phyloP scores from a whole-genome alignment of 2,113 vertebrate species.

The Hylia prasina region DNA sequence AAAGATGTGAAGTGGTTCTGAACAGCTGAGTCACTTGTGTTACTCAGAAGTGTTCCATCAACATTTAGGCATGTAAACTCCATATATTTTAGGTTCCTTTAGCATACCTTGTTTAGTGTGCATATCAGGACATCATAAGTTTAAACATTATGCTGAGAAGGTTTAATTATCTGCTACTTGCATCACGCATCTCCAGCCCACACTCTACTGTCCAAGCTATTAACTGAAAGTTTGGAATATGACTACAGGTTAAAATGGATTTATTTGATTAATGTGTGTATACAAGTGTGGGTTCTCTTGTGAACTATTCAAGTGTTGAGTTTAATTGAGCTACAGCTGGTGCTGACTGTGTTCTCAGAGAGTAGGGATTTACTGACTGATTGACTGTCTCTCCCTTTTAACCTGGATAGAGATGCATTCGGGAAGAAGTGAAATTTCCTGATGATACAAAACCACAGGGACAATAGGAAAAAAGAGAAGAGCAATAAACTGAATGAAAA shows the following conservation, averaged over 20 bases:
- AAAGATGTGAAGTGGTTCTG: neutral
- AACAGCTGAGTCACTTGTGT: neutral
- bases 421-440: constrained; percentile 21
- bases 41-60: neutral
- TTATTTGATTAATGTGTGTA: constrained; percentile 55
- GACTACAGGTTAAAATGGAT: constrained; percentile 28
- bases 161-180: neutral
- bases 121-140: neutral
- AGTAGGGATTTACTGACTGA: constrained; percentile 62
- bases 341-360: constrained; percentile 32
- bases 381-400: constrained; percentile 57
- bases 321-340: constrained; percentile 67
- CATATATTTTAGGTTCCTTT: neutral
- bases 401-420: constrained; percentile 7
- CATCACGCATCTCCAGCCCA: neutral
- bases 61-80: neutral
- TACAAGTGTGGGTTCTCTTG: constrained; percentile 40
- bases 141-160: neutral
- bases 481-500: neutral
- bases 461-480: neutral
- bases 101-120: neutral
- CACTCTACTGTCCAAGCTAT: neutral
- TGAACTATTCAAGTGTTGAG: constrained; percentile 48
- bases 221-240: constrained; percentile 10
- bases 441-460: neutral